phyloP scores from a whole-genome alignment of 1,140 invertebrate genomes.

The Heliothis subflexa region DNA sequence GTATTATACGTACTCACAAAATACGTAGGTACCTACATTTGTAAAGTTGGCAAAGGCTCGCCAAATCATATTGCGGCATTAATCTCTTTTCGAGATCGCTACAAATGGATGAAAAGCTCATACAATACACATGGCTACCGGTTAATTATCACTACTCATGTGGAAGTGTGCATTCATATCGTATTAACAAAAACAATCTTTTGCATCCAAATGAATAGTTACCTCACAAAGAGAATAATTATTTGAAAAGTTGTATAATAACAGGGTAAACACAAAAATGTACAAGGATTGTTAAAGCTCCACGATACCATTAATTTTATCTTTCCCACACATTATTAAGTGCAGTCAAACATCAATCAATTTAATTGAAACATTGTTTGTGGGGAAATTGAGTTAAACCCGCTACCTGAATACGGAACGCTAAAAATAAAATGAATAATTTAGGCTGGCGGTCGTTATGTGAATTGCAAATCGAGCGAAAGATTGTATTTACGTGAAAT shows the following conservation, averaged over 20 bases:
- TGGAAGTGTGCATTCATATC: constrained; percentile 41
- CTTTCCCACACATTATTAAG: constrained; percentile 45
- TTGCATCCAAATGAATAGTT: constrained; percentile 43
- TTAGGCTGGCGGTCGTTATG: constrained; percentile 65
- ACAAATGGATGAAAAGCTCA: constrained; percentile 35
- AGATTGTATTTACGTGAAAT: constrained; percentile 79
- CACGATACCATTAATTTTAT: constrained; percentile 37
- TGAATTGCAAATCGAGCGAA: constrained; percentile 80
- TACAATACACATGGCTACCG: constrained; percentile 44
- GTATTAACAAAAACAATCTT: constrained; percentile 50
- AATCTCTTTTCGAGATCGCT: constrained; percentile 58
- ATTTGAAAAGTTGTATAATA: background rate
- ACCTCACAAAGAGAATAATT: constrained; percentile 42
- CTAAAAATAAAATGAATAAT: constrained; percentile 67
- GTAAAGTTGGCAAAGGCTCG: constrained; percentile 52
- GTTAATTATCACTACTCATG: constrained; percentile 54
- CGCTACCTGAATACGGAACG: constrained; percentile 51
- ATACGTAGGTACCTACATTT: constrained; percentile 9
- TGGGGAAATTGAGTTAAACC: constrained; percentile 48
- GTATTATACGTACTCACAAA: background rate
- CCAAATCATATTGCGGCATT: constrained; percentile 59
- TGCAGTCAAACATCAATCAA: constrained; percentile 51
- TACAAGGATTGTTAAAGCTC: constrained; percentile 5
- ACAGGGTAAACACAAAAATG: constrained; percentile 42
- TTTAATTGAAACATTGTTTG: constrained; percentile 53